Evolutionary conservation across 2,113 vertebrate species (phyloP).

Genomic region (Desmodus rotundus): DNA sequence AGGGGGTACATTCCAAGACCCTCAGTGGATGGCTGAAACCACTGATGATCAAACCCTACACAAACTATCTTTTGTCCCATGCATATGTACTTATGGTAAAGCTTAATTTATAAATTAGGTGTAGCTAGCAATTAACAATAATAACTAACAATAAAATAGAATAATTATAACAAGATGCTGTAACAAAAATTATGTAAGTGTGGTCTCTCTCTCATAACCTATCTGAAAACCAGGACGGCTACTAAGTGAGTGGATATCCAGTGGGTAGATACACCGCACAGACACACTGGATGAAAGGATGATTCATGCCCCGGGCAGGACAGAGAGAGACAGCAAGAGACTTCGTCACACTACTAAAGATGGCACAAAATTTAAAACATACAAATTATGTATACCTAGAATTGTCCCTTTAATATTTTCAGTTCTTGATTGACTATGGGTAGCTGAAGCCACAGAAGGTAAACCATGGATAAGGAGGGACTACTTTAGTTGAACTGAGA

Average conservation of each 20-base stretch:
- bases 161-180: not conserved
- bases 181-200: not conserved
- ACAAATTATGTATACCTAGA: not conserved
- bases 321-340: not conserved
- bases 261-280: not conserved
- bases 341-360: not conserved
- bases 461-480: not conserved
- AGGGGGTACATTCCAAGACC: not conserved
- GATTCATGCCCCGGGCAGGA: too few relatives aligned
- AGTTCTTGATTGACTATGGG: too few relatives aligned
- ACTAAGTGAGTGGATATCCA: not conserved
- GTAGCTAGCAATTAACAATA: not conserved
- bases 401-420: not conserved
- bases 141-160: not conserved
- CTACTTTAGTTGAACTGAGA: not conserved
- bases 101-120: not conserved
- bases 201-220: not conserved
- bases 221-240: not conserved
- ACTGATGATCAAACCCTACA: not conserved
- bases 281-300: too few relatives aligned
- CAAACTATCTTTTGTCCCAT: not conserved
- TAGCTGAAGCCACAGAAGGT: not conserved
- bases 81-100: too few relatives aligned
- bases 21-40: not conserved
- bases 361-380: not conserved